Base-by-base conservation (phyloP, 2,113 vertebrate species). In the Atrichornis clamosus region DNA sequence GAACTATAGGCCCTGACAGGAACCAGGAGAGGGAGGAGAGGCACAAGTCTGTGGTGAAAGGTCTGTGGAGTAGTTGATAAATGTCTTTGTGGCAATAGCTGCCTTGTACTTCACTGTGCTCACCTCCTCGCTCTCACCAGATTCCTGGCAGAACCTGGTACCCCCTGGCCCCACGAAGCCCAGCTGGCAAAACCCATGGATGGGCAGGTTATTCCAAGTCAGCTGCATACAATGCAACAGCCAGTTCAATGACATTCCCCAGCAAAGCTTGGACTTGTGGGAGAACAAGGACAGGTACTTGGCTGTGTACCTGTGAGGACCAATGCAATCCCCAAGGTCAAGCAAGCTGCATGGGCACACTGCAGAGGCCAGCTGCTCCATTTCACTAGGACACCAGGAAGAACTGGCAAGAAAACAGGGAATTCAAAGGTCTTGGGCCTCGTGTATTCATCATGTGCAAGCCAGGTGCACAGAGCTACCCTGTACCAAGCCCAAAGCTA, bases 251-350 rank as follows among this genome's bases (percentile, higher is more conserved):
- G 30, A 64, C 84, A 35, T 56, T 86, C 41, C 55, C 53, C 22
- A 28, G 21, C 1, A 0, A 47, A 85, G 46, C 4, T 33, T 10
- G 2, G 37, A 20, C n/a, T 35, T 42, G 46, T 5, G 9, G 8
- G 35, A 76, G 55, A 46, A 91, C 27, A 33, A 19, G 21, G n/a
- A 52, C 62, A 75, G 56, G 82, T 50, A 47, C 1, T 8, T 35
- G 24, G 37, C 69, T 35, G 6, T 7, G 46, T 9, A 69, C 73
- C 80, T 21, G 20, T 8, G 55, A 65, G 50, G 42, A 49, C 19
- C 30, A 41, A 1, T 2, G 6, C 56, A 52, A 33, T 15, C 13
- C 23, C 28, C 62, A 42, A 26, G 39, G 46, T 18, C n/a, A 33
- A 41, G 41, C 35, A 59, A 72, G 50, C 50, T 28, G 53, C 35